Evolutionary conservation across 2,888 invertebrate species (phyloP), one percentile per base, ranked within the genome.

Genomic region (Leptinotarsa haldemani): DNA sequence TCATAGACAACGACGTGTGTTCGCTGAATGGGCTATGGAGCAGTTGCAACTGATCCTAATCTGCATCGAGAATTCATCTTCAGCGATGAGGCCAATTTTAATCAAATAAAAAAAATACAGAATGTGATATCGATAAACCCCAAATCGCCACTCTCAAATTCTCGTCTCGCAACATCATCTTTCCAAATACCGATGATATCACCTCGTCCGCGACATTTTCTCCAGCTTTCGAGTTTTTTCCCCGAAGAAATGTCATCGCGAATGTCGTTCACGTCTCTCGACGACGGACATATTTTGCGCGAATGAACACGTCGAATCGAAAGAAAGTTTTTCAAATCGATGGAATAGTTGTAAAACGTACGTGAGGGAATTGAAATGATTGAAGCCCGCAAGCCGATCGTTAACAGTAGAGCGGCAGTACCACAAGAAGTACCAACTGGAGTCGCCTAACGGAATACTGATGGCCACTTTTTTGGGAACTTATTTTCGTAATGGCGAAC

Each of bases 301-400:
- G 40, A 61, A 61, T 16, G 15, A 15, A 5, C 25, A 15, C 61
- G 61, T 15, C 25, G 40, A 15, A 63, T 52, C 58, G 46, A 58
- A 73, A 69, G 73, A 70, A 74, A 74, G 73, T 74, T 64, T 70
- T 30, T 58, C 40, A 53, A 70, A 70, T 70, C 73, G 67, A 70
- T 74, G 67, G 61, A 67, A 74, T 70, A 70, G 70, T 69, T 70
- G 65, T 69, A 69, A 65, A 69, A 73, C 73, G 70, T 74, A 74
- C 73, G 73, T 74, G 73, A 74, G 73, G 70, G 70, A 74, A 74
- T 74, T 70, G 65, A 66, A 66, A 70, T 65, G 12, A 40, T 46
- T 61, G 69, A 73, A 70, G 20, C 25, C 22, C 5, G 25, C 20
- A 40, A 22, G 13, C 20, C 25, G 25, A 20, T 58, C 22, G 56